Base-by-base conservation (phyloP, 2,888 invertebrate species). In the Ophion slaviceki region DNA sequence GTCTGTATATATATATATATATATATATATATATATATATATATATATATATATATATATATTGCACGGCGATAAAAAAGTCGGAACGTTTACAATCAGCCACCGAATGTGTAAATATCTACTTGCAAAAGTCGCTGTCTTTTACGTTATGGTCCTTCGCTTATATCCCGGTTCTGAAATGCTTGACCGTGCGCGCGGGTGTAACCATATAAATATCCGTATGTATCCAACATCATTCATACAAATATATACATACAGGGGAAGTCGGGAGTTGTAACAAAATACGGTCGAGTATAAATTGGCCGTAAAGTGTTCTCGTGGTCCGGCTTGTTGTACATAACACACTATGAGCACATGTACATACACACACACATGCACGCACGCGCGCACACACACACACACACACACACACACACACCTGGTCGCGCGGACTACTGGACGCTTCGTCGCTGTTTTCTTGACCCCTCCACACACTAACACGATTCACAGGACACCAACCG, bases 231-330 rank as follows among this genome's bases (percentile, higher is more conserved):
- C 20, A 61, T 59, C 20, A 53, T 45, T 17, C 40, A 36, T 10
- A 4, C 53, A 59, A 11, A 70, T 80, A 40, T 85, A 88, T 89
- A 87, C 4, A 8, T 66, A 88, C 88, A 87, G 87, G 82, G 86
- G 80, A 80, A 86, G 80, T 36, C 86, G 71, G 77, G 78, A 84
- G 88, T 87, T 88, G 89, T 88, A 88, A 88, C 88, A 79, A 85
- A 88, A 88, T 86, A 86, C 85, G 80, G 88, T 80, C 82, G 87
- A 84, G 86, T 87, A 82, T 87, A 88, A 90, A 90, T 86, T 87
- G 89, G 85, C 87, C 88, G 88, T 90, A 89, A 89, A 90, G 83
- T 87, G 74, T 78, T 75, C 53, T 61, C 66, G 64, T 61, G 68
- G 80, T 77, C 81, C 78, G 62, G 64, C 53, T 32, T 71, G 24